A percentile compares a stretch with the other conserved stretches of the same genome.
Evolutionary conservation across 2,888 invertebrate species (phyloP).

Genomic region (Atrina japonica): DNA sequence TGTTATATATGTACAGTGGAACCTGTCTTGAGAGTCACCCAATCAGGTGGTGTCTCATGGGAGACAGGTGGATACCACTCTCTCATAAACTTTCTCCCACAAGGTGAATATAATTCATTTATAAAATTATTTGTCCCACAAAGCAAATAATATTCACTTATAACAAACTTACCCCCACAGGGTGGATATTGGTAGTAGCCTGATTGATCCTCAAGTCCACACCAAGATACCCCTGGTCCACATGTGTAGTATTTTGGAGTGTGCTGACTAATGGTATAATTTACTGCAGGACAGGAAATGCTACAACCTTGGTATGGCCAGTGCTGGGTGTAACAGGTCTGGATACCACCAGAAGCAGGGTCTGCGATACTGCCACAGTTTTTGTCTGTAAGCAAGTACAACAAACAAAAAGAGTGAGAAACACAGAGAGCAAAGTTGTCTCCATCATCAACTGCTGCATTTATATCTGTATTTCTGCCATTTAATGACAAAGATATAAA

Average conservation of each 20-base stretch:
- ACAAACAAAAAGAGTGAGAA: too few species aligned
- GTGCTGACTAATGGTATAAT: slow-evolving; percentile 35
- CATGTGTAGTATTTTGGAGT: slow-evolving; percentile 98
- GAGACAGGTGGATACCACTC: too few species aligned
- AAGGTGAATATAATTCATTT: too few species aligned
- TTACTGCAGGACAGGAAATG: slow-evolving; percentile 41
- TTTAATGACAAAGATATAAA: too few species aligned
- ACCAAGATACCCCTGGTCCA: slow-evolving; percentile 98
- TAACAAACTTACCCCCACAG: slow-evolving; percentile 61
- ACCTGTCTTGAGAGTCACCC: too few species aligned
- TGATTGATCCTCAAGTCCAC: slow-evolving; percentile 41
- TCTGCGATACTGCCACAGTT: slow-evolving; percentile 43
- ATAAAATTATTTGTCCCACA: too few species aligned
- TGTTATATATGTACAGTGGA: too few species aligned
- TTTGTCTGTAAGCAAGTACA: slow-evolving; percentile 48
- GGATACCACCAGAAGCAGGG: slow-evolving; percentile 48
- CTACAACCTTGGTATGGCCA: slow-evolving; percentile 45
- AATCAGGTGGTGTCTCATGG: too few species aligned
- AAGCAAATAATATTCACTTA: too few species aligned
- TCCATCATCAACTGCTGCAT: neutral
- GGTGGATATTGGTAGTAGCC: slow-evolving; percentile 54
- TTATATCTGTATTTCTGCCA: slow-evolving; percentile 4
- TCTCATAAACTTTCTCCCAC: too few species aligned
- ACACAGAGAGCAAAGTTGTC: slow-evolving; percentile 10
- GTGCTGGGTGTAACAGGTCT: slow-evolving; percentile 30